Evolutionary conservation across 2,113 vertebrate genomes (phyloP).

Genomic region (Furnarius figulus): DNA sequence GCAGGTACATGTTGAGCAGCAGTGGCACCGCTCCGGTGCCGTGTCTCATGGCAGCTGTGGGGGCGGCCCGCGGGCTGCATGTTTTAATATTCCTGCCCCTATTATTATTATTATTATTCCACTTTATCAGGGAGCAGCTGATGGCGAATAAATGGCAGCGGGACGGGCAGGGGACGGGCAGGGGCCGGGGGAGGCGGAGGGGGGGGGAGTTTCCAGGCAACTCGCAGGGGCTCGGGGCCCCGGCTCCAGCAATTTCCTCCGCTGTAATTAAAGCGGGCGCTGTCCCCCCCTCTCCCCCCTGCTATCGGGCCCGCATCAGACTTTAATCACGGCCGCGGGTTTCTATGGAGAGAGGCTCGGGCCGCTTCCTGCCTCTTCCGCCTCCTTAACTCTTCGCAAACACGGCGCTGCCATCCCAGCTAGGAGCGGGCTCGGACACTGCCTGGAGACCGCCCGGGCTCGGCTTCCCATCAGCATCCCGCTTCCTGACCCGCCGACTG

Average conservation of each 20-base stretch:
- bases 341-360: conserved; percentile 90
- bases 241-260: conserved; percentile 89
- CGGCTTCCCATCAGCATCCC: not conserved
- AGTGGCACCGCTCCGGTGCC: conserved; percentile 89
- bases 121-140: conserved; percentile 88
- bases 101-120: conserved; percentile 86
- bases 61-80: conserved; percentile 62
- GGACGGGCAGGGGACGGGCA: conserved; percentile 36
- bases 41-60: conserved; percentile 89
- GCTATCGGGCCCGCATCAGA: conserved; percentile 89
- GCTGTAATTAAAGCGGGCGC: conserved; percentile 91
- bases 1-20: conserved; percentile 99
- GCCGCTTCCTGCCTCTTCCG: conserved; percentile 90
- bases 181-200: not conserved
- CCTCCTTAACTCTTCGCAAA: conserved; percentile 91
- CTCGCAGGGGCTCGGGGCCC: conserved; percentile 57
- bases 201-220: conserved; percentile 85
- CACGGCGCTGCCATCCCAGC: conserved; percentile 69
- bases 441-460: conserved; percentile 24
- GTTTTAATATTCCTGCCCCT: conserved; percentile 66
- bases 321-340: conserved; percentile 92
- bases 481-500: rapidly evolving
- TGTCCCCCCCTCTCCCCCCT: conserved; percentile 62
- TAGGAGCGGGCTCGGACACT: conserved; percentile 5
- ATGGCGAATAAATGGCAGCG: conserved; percentile 90